phyloP scores from a whole-genome alignment of 2,113 vertebrate genomes.

The Prinia subflava region DNA sequence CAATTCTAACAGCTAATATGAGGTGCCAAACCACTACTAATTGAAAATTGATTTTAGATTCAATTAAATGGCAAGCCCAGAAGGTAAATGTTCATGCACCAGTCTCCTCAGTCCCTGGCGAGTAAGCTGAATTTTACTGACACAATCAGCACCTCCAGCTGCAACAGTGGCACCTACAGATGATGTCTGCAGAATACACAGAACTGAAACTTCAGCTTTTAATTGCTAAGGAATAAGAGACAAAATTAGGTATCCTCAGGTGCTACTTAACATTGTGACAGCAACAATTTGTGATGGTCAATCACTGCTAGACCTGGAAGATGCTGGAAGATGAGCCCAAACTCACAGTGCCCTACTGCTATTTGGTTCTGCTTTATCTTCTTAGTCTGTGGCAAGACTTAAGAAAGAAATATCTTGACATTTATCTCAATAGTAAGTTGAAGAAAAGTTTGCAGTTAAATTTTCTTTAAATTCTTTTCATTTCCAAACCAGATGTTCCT shows the following conservation, averaged over 20 bases:
- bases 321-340: not conserved
- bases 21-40: conserved; percentile 64
- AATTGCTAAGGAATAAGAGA: not conserved
- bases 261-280: not conserved
- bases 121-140: conserved; percentile 6
- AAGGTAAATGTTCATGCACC: not conserved
- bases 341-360: not conserved
- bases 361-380: not conserved
- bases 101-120: not conserved
- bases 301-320: not conserved
- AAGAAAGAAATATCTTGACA: not conserved
- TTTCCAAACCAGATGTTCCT: not conserved
- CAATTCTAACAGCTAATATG: conserved; percentile 47
- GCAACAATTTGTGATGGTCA: not conserved
- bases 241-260: not conserved
- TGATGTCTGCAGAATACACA: not conserved
- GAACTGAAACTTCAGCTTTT: not conserved
- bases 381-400: not conserved
- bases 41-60: conserved; percentile 74
- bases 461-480: not conserved
- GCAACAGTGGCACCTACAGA: not conserved
- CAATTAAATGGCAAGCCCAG: conserved; percentile 50
- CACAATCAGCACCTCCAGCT: not conserved
- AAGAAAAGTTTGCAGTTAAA: not conserved
- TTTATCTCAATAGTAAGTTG: not conserved